A percentile compares a stretch with the other conserved stretches of the same genome.
Conservation (phyloP, 64 coral and sea anemone species). For the Pachyseris speciosa region DNA sequence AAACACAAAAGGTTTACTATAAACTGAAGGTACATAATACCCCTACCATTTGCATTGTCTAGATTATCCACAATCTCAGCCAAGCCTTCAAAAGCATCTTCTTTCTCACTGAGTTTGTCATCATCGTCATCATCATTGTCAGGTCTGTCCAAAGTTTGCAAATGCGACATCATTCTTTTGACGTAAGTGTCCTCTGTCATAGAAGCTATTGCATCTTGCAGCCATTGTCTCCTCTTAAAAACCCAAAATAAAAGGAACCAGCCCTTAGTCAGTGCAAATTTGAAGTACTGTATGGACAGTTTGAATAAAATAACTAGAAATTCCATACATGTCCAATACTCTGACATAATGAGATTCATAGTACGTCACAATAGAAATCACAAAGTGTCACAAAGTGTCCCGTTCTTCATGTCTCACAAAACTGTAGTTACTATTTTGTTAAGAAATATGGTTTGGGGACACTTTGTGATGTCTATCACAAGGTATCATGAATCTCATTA, state of each 20-base stretch:
- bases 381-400: no score
- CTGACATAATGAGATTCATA: no score
- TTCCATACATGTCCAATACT: no score
- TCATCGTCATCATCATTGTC: slow-evolving; percentile 44
- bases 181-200: slow-evolving; percentile 58
- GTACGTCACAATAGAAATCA: no score
- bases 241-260: background rate
- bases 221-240: slow-evolving; percentile 53
- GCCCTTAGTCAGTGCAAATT: background rate
- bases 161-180: slow-evolving; percentile 60
- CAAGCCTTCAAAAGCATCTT: slow-evolving; percentile 49
- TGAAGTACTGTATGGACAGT: background rate
- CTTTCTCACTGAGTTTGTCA: slow-evolving; percentile 21
- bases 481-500: no score
- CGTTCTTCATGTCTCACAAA: no score
- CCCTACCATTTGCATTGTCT: slow-evolving; percentile 74
- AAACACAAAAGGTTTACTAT: no score
- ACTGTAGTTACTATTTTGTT: no score
- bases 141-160: slow-evolving; percentile 25
- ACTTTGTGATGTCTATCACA: no score
- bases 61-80: slow-evolving; percentile 52
- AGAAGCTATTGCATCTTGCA: slow-evolving; percentile 55
- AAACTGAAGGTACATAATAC: background rate
- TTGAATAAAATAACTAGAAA: no score
- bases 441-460: no score